Conservation (phyloP, 2,888 invertebrate genomes). For the Erebia epiphron region DNA sequence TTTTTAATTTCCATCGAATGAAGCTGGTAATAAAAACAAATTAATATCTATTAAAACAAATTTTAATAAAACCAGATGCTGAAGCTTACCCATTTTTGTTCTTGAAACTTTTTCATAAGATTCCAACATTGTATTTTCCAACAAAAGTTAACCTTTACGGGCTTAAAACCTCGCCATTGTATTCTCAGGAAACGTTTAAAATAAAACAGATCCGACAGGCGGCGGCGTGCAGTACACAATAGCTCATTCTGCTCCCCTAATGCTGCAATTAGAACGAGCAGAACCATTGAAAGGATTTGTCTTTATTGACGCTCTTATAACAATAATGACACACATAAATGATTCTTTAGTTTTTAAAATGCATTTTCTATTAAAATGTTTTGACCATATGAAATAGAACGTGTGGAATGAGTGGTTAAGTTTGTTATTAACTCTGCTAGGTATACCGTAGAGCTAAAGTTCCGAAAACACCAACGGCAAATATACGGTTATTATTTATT, state of each 20-base stretch:
- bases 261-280: conserved; percentile 72
- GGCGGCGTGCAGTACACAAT: conserved; percentile 56
- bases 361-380: too few relatives aligned
- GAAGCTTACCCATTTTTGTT: conserved; percentile 10
- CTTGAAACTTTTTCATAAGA: conserved; percentile 27
- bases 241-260: conserved; percentile 68
- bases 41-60: background rate
- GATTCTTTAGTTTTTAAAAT: background rate
- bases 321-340: background rate
- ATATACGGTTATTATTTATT: too few relatives aligned
- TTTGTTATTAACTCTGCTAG: too few relatives aligned
- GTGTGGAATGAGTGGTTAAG: too few relatives aligned
- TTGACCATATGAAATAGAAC: too few relatives aligned
- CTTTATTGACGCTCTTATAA: conserved; percentile 56
- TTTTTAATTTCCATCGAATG: too few relatives aligned
- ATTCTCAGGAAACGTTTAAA: conserved; percentile 58
- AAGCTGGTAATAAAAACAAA: background rate
- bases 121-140: conserved; percentile 41
- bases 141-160: conserved; percentile 51
- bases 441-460: too few relatives aligned
- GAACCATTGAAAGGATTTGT: conserved; percentile 72
- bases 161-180: conserved; percentile 53
- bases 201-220: conserved; percentile 63
- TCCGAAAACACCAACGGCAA: too few relatives aligned
- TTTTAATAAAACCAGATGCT: background rate